Evolutionary conservation across 2,113 vertebrate species (phyloP), one percentile per base, ranked within the genome.

Genomic region (Aepyceros melampus): DNA sequence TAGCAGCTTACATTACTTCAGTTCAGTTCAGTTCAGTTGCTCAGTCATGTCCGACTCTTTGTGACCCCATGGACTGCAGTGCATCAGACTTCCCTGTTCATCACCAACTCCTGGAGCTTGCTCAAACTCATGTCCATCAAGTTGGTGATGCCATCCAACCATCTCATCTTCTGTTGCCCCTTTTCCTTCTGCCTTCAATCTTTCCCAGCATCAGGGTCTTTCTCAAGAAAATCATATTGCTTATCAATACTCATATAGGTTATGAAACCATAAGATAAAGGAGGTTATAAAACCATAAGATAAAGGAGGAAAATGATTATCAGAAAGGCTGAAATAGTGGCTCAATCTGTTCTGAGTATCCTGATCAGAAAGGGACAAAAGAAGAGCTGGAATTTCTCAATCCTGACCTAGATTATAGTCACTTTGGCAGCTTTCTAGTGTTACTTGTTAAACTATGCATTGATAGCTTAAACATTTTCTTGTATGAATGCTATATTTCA

Each of bases 31-130:
- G 64, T 21, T 71, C n/a, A 67, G n/a, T 21, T 3, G 4, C n/a
- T 71, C 64, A 11, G 17, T n/a, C 16, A 0, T 36, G 64, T 21
- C 64, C 0, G 2, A 21, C 64, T 36, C 9, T 71, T 71, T 36
- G n/a, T 1, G 4, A 71, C n/a, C 17, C 64, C 64, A 71, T 21
- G 16, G 62, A 71, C 64, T 11, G 64, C 64, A 36, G 64, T 4
- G 5, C 17, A 21, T 21, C 64, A 67, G 33, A 21, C 64, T 36
- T 67, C 64, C 16, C 64, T 67, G 33, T n/a, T 33, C 64, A 21
- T 67, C 64, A 67, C 33, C 64, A 67, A n/a, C 64, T 67, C 33
- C 64, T 2, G 16, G 64, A n/a, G 33, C 64, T 19, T 67, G 16
- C 64, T 67, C 64, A n/a, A 19, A 67, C 64, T n/a, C 64, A n/a